A percentile compares a stretch with the other conserved stretches of the same genome.
Conservation (phyloP, 2,113 vertebrate species). For the Progne subis region DNA sequence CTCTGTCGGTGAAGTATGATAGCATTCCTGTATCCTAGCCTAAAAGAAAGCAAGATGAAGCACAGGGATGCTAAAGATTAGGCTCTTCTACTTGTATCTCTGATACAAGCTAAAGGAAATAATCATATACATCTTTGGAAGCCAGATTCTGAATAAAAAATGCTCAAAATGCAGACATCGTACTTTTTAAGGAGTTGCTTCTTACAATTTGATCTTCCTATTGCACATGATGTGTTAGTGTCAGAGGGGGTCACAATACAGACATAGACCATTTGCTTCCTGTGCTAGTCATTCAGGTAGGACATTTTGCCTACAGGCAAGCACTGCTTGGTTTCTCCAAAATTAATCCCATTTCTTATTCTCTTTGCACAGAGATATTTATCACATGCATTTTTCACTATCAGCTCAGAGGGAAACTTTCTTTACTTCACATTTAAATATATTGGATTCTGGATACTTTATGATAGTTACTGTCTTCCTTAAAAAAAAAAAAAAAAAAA, state of each 20-base stretch:
- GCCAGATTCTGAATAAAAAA: background rate
- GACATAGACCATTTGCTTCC: background rate
- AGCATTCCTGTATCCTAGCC: background rate
- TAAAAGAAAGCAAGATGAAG: background rate
- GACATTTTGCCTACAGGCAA: background rate
- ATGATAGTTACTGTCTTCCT: background rate
- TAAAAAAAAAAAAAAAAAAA: slow-evolving; percentile 3
- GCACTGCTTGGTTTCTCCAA: background rate
- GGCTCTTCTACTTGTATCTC: background rate
- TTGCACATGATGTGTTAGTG: background rate
- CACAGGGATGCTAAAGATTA: background rate
- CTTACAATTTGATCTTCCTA: background rate
- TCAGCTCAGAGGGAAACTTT: background rate
- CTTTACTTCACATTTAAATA: background rate
- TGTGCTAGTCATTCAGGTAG: background rate
- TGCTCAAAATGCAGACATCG: background rate
- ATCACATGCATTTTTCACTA: background rate
- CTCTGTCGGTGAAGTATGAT: background rate
- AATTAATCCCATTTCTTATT: background rate
- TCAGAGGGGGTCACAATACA: background rate
- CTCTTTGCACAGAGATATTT: background rate
- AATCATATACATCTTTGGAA: background rate
- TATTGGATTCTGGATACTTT: background rate
- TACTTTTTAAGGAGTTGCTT: background rate
- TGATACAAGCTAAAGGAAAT: background rate